Evolutionary conservation across 2,113 vertebrate genomes (phyloP).

Genomic region (Tapirus terrestris): DNA sequence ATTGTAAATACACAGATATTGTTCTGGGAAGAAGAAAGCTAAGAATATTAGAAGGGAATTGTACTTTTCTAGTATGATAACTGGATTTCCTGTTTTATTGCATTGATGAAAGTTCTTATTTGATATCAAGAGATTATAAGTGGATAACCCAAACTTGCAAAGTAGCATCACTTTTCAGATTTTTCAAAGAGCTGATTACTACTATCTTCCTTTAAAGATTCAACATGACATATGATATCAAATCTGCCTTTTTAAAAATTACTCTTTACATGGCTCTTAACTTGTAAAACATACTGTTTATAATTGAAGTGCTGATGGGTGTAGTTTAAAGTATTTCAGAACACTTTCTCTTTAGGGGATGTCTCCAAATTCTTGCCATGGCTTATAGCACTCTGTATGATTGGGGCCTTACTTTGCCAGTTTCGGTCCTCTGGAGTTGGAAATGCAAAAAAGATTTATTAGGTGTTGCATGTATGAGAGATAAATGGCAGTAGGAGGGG

Average conservation of each 20-base stretch:
- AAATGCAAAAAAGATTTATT: not conserved
- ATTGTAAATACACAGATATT: slow-evolving; percentile 47
- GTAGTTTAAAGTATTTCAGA: not conserved
- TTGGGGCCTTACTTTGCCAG: not conserved
- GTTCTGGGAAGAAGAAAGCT: slow-evolving; percentile 30
- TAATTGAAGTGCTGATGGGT: not conserved
- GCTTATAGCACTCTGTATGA: not conserved
- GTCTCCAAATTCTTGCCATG: not conserved
- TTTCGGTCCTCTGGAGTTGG: not conserved
- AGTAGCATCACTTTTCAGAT: not conserved
- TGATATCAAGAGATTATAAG: not conserved
- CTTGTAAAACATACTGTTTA: not conserved
- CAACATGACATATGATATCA: not conserved
- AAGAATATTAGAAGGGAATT: slow-evolving; percentile 53
- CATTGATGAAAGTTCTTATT: not conserved
- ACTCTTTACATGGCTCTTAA: not conserved
- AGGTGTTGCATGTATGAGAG: not conserved
- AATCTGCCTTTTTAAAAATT: not conserved
- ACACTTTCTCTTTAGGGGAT: not conserved
- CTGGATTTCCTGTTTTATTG: not conserved
- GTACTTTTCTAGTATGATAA: not conserved
- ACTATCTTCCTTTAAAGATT: not conserved
- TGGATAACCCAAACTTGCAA: slow-evolving; percentile 9
- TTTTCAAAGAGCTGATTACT: not conserved
- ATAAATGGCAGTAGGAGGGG: not conserved